Percentiles rank a stretch among this genome's conserved stretches.
Evolutionary conservation across 30 jellyfish, hydroid and myxozoan species (phyloP).

Genomic region (Aurelia aurita complex sp. Pacific): DNA sequence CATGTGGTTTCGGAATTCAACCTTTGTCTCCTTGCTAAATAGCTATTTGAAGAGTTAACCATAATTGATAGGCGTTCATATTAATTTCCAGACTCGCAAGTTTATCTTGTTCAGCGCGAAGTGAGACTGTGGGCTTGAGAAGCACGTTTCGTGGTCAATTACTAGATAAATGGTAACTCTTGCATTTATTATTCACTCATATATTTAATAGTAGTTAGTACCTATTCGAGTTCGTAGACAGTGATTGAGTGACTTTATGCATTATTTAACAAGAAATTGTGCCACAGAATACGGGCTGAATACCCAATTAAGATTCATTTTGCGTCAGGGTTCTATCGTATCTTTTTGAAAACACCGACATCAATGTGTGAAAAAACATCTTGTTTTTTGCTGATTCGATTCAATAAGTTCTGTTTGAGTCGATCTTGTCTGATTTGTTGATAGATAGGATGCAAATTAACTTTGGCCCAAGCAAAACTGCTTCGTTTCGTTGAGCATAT

Average conservation of each 20-base stretch:
- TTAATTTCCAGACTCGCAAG: constrained; percentile 10
- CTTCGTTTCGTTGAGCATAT: too few species aligned
- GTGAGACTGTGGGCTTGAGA: constrained; percentile 28
- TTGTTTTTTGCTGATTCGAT: too few species aligned
- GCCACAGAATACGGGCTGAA: too few species aligned
- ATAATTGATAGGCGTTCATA: constrained; percentile 24
- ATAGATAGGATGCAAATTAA: too few species aligned
- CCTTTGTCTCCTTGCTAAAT: constrained; percentile 1
- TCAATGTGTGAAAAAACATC: too few species aligned
- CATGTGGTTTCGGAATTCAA: too few species aligned
- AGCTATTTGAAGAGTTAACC: background rate
- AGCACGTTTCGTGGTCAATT: constrained; percentile 21
- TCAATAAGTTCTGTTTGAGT: too few species aligned
- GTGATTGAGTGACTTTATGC: background rate
- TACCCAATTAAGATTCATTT: too few species aligned
- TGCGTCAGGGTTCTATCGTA: too few species aligned
- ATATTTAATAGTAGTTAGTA: background rate
- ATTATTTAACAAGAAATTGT: background rate
- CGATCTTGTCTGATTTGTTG: too few species aligned
- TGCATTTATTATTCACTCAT: background rate
- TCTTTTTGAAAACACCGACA: too few species aligned
- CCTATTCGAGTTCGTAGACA: constrained; percentile 1
- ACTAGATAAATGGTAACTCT: constrained; percentile 10
- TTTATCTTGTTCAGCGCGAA: background rate
- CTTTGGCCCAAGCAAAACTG: too few species aligned